These are phyloP conservation scores for Rousettus madagascariensis DNA, from an alignment of 2,797 vertebrate species.

Conservation along the genomic window DNA sequence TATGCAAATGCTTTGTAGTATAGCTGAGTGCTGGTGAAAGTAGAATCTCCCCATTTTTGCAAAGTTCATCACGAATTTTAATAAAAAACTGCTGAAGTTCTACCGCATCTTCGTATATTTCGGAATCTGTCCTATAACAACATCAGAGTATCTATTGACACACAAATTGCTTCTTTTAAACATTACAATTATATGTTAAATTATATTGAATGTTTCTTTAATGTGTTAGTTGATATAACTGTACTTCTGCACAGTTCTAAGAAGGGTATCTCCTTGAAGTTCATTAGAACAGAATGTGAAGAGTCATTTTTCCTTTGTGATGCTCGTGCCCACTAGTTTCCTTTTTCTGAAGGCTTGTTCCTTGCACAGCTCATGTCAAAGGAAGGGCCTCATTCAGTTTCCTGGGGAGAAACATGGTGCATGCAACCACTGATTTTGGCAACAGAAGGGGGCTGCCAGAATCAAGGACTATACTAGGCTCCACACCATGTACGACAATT, in stretches of 20 bases:
- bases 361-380: neutral
- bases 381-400: neutral
- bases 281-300: constrained; percentile 1
- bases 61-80: constrained; percentile 97
- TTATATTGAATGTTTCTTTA: neutral
- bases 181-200: neutral
- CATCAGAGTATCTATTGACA: constrained; percentile 45
- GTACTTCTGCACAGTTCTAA: constrained; percentile 24
- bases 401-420: neutral
- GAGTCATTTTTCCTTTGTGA: neutral
- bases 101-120: constrained; percentile 98
- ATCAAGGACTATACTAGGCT: neutral
- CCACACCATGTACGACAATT: neutral
- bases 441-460: neutral
- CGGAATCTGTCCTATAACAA: constrained; percentile 91
- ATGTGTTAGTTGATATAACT: neutral
- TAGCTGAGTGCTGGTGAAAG: constrained; percentile 97
- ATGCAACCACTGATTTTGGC: neutral
- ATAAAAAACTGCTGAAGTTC: constrained; percentile 99
- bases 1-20: constrained; percentile 96
- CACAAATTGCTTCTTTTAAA: constrained; percentile 24
- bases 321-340: neutral
- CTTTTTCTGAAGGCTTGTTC: neutral
- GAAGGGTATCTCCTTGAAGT: neutral
- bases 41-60: constrained; percentile 98